A percentile compares a stretch with the other conserved stretches of the same genome.
phyloP scores from a whole-genome alignment of 2,888 invertebrate genomes.

The Thymelicus lineola region DNA sequence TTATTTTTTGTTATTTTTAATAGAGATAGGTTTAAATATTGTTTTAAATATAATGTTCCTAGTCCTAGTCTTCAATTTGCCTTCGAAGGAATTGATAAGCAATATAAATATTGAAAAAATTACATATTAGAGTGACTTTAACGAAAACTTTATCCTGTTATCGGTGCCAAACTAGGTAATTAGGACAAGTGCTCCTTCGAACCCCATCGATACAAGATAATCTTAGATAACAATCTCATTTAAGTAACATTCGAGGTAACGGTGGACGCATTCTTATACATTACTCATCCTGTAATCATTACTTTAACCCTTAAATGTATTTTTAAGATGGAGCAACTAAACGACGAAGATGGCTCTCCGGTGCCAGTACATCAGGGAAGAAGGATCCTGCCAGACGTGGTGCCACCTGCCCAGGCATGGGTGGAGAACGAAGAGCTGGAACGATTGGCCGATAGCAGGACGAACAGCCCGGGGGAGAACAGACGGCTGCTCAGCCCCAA shows the following conservation, averaged over 20 bases:
- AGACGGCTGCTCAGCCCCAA: constrained; percentile 57
- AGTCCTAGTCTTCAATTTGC: too few relatives aligned
- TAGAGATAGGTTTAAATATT: too few relatives aligned
- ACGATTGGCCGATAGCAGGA: constrained; percentile 48
- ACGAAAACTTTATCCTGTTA: not conserved
- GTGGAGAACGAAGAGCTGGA: constrained; percentile 60
- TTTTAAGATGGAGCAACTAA: constrained; percentile 50
- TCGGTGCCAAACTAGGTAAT: constrained; percentile 10
- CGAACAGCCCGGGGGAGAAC: constrained; percentile 65
- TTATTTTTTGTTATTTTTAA: not conserved
- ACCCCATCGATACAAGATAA: constrained; percentile 7
- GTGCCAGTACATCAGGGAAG: constrained; percentile 57
- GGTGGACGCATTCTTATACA: not conserved
- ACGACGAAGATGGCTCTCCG: constrained; percentile 49
- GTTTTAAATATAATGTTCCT: too few relatives aligned
- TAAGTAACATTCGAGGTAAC: not conserved
- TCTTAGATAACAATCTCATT: constrained; percentile 14
- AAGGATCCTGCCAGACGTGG: constrained; percentile 57
- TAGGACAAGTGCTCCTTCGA: not conserved
- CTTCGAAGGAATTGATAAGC: too few relatives aligned
- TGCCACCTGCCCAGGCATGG: constrained; percentile 65
- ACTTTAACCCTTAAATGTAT: not conserved
- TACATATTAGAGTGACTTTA: too few relatives aligned
- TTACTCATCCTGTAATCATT: not conserved
- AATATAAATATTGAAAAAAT: too few relatives aligned